A percentile compares a stretch with the other conserved stretches of the same genome.
Conservation (phyloP, 2,888 invertebrate species). For the Lymantria dispar region DNA sequence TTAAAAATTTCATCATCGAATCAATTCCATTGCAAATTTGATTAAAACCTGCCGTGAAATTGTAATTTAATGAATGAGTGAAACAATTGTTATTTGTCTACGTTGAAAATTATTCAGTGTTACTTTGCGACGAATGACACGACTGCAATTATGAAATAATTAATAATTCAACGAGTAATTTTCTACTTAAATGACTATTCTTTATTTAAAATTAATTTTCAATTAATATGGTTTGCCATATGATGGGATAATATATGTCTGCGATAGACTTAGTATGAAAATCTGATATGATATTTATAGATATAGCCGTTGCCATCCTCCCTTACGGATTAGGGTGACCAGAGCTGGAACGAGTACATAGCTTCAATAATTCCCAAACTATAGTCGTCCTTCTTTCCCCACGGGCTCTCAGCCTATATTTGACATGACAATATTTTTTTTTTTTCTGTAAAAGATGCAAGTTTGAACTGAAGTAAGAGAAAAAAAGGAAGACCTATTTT, state of each 20-base stretch:
- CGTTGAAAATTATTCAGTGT: conserved; percentile 13
- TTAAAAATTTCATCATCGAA: conserved; percentile 32
- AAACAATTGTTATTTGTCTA: conserved; percentile 21
- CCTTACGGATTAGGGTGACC: too few species aligned
- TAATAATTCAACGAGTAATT: conserved; percentile 49
- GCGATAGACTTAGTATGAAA: too few species aligned
- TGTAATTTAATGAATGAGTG: conserved; percentile 31
- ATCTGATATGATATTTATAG: too few species aligned
- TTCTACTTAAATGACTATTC: conserved; percentile 30
- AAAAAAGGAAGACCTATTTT: too few species aligned
- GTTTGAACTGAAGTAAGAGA: too few species aligned
- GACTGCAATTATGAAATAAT: conserved; percentile 48
- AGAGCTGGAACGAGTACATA: too few species aligned
- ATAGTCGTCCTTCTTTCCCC: too few species aligned
- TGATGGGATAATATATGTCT: not conserved
- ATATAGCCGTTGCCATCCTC: too few species aligned
- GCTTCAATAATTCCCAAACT: too few species aligned
- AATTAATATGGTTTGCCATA: not conserved
- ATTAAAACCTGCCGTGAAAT: conserved; percentile 23
- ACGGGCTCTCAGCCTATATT: too few species aligned
- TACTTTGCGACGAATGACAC: conserved; percentile 32
- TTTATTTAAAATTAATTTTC: conserved; percentile 13
- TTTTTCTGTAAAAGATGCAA: too few species aligned
- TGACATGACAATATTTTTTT: too few species aligned
- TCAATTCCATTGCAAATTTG: conserved; percentile 17